phyloP scores from a whole-genome alignment of 30 jellyfish, hydroid and myxozoan species.

The Chrysaora quinquecirrha region DNA sequence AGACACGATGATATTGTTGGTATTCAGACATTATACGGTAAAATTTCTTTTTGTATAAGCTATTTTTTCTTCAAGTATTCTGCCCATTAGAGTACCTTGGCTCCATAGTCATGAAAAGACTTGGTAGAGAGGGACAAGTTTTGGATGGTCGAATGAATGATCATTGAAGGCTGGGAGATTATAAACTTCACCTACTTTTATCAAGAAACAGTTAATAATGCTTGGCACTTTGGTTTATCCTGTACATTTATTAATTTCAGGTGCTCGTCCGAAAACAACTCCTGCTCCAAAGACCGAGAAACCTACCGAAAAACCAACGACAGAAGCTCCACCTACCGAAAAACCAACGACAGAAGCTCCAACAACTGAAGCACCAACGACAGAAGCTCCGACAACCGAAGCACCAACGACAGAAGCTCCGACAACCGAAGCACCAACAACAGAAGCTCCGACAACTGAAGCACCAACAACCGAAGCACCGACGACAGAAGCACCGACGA shows the following conservation, averaged over 20 bases:
- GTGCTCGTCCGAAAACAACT: slow-evolving; percentile 25
- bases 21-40: slow-evolving; percentile 79
- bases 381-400: slow-evolving; percentile 1
- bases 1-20: slow-evolving; percentile 76
- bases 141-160: too few species aligned
- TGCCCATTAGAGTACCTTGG: too few species aligned
- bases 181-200: too few species aligned
- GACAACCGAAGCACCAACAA: background rate
- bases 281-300: slow-evolving; percentile 14
- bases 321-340: background rate
- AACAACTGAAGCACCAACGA: slow-evolving; percentile 4
- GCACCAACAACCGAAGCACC: slow-evolving; percentile 17
- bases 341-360: slow-evolving; percentile 20
- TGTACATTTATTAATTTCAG: too few species aligned
- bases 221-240: too few species aligned
- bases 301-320: background rate
- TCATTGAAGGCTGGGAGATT: too few species aligned
- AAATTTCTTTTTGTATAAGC: background rate
- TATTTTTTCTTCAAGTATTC: background rate
- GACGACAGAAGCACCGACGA: slow-evolving; percentile 7
- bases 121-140: too few species aligned
- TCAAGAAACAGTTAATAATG: too few species aligned
- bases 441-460: slow-evolving; percentile 6
- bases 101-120: too few species aligned
- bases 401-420: background rate